Evolutionary conservation across 2,888 invertebrate genomes (phyloP).

Genomic region (Conomelus anceps): DNA sequence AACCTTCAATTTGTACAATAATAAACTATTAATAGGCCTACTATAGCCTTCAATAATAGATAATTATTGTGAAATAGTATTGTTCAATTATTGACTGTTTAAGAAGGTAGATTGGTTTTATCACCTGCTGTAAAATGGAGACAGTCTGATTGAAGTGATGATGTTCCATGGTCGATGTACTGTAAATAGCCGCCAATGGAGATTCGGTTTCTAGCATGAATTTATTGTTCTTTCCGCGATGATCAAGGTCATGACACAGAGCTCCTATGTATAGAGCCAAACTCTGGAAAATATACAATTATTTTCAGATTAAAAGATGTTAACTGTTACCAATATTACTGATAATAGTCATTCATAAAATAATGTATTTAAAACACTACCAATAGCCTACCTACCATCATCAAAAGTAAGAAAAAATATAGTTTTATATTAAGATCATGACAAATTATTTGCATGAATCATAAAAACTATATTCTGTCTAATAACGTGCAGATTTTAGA

Average conservation of each 20-base stretch:
- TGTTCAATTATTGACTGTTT: neutral
- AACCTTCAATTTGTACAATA: neutral
- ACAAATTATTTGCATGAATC: too few relatives aligned
- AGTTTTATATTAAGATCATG: too few relatives aligned
- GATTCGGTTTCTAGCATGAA: conserved; percentile 78
- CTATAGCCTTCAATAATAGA: too few relatives aligned
- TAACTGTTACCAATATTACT: too few relatives aligned
- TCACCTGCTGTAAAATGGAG: conserved; percentile 70
- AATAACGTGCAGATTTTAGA: too few relatives aligned
- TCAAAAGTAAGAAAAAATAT: too few relatives aligned
- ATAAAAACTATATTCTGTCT: too few relatives aligned
- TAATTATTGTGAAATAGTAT: too few relatives aligned
- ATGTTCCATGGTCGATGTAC: conserved; percentile 80
- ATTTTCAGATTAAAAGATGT: conserved; percentile 4
- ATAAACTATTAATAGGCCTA: too few relatives aligned
- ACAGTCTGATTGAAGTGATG: conserved; percentile 86
- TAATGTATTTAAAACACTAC: too few relatives aligned
- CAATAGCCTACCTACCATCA: too few relatives aligned
- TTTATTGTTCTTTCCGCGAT: conserved; percentile 78
- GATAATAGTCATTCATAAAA: too few relatives aligned
- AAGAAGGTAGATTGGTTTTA: neutral
- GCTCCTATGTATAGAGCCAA: conserved; percentile 72
- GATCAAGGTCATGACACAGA: conserved; percentile 80
- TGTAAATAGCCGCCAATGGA: conserved; percentile 75
- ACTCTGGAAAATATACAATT: conserved; percentile 47